Evolutionary conservation across 2,888 invertebrate species (phyloP).

Genomic region (Hyalella azteca): DNA sequence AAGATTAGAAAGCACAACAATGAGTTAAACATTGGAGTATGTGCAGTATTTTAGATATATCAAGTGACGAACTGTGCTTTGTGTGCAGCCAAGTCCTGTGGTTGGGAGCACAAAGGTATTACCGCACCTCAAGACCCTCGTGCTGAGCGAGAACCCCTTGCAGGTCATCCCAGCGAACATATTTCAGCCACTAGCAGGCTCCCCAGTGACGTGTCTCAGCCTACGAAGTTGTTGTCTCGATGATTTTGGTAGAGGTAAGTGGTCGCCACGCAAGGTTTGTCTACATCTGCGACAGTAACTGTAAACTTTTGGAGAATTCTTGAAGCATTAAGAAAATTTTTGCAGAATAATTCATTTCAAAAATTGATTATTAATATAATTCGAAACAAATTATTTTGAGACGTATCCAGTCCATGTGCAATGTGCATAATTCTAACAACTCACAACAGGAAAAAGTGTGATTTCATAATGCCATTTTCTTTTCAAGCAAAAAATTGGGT

Average conservation of each 20-base stretch:
- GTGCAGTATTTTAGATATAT: too few relatives aligned
- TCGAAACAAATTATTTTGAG: too few relatives aligned
- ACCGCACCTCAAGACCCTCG: slow-evolving; percentile 44
- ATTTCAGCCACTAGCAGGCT: slow-evolving; percentile 42
- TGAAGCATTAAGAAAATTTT: not conserved
- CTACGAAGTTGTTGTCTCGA: slow-evolving; percentile 46
- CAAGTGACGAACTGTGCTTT: too few relatives aligned
- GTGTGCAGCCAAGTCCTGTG: slow-evolving; percentile 3
- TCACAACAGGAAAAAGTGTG: too few relatives aligned
- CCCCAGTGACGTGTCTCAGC: slow-evolving; percentile 40
- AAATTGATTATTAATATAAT: not conserved
- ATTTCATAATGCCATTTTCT: too few relatives aligned
- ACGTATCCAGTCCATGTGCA: too few relatives aligned
- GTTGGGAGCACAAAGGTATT: slow-evolving; percentile 37
- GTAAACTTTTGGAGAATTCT: not conserved
- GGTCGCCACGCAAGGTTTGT: too few relatives aligned
- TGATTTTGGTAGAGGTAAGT: slow-evolving; percentile 41
- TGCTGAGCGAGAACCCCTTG: slow-evolving; percentile 48
- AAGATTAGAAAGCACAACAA: too few relatives aligned
- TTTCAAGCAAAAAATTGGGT: not conserved
- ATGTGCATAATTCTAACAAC: too few relatives aligned
- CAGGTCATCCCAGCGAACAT: slow-evolving; percentile 47
- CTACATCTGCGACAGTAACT: not conserved
- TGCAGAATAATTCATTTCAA: not conserved
- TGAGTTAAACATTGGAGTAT: too few relatives aligned